Evolutionary conservation across 2,888 invertebrate genomes (phyloP), one percentile per base, ranked within the genome.

Genomic region (Thecophora atra): DNA sequence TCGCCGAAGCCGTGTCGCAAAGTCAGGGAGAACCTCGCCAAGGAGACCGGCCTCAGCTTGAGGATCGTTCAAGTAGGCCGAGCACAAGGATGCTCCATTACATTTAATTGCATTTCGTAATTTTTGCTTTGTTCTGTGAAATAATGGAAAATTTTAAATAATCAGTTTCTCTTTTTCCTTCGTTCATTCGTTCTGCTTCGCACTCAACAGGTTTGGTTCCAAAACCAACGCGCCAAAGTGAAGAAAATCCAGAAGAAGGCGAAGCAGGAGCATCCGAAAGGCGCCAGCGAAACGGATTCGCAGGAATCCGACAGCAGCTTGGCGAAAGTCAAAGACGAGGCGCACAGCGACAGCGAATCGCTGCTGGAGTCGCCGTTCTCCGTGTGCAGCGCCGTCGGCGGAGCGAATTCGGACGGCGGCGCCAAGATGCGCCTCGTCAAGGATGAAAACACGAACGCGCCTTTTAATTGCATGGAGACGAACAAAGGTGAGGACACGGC

Each of bases 1-100:
- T 94, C 94, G 79, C 93, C 94, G 24, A 94, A 95, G 82, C 94
- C 94, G 3, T 94, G 94, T 81, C 87, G 94, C 79, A 94, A 94
- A 88, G 93, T 94, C 56, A 87, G 94, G 71, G 95, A 95, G 85
- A 90, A 92, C 72, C 87, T 95, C 74, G 94, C 94, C 15, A 93
- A 94, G 82, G 94, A 95, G 83, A 95, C 94, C 0, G 94, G 94
- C 15, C 88, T 95, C 69, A 94, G 93, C 80, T 92, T 95, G 52
- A 88, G 94, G 77, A 94, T 95, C 75, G 94, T 95, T 17, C 95
- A 95, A 89, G 94, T 95, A 81, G 81, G 60, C 30, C 24, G 1
- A 11, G 28, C 58, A 21, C 19, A 52, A 52, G 26, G 26, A 65
- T 21, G 21, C 21, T 54, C 21, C 21, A 54, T 54, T 42, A 63